A percentile compares a stretch with the other conserved stretches of the same genome.
Evolutionary conservation across 1,140 invertebrate species (phyloP).

Genomic region (Tyrophagus putrescentiae): DNA sequence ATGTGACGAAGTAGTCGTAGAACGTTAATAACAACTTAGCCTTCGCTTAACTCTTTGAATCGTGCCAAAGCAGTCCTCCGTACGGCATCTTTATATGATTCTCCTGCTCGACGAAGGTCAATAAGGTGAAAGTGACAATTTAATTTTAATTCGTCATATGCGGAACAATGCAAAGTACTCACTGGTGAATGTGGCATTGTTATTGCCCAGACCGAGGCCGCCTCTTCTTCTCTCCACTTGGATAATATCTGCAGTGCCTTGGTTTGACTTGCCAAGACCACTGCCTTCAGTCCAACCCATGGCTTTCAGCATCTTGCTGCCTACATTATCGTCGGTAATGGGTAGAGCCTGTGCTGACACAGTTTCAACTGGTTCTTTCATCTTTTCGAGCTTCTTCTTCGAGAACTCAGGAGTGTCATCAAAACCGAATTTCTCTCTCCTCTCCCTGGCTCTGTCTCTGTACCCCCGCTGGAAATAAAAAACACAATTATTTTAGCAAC

Average conservation of each 20-base stretch:
- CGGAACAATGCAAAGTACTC: constrained; percentile 35
- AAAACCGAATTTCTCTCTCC: constrained; percentile 82
- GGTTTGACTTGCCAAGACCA: constrained; percentile 23
- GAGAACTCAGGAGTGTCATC: constrained; percentile 57
- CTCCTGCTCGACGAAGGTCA: constrained; percentile 41
- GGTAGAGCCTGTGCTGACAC: background rate
- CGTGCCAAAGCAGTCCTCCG: constrained; percentile 62
- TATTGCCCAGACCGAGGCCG: constrained; percentile 56
- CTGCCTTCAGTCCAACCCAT: constrained; percentile 67
- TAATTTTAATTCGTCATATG: background rate
- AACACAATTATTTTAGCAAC: constrained; percentile 9
- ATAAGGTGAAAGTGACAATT: background rate
- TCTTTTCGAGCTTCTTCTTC: constrained; percentile 19
- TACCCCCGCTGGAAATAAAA: constrained; percentile 38
- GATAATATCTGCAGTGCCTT: constrained; percentile 28
- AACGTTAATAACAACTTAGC: constrained; percentile 16
- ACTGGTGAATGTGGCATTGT: constrained; percentile 47
- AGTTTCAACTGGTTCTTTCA: background rate
- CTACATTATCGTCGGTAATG: constrained; percentile 54
- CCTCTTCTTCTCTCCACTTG: constrained; percentile 36
- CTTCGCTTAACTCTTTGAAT: constrained; percentile 33
- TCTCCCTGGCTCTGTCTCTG: constrained; percentile 86
- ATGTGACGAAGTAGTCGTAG: background rate
- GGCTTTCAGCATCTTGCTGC: constrained; percentile 83
- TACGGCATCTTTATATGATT: constrained; percentile 76